Evolutionary conservation across 2,113 vertebrate species (phyloP), one percentile per base, ranked within the genome.

Genomic region (Danionella cerebrum): DNA sequence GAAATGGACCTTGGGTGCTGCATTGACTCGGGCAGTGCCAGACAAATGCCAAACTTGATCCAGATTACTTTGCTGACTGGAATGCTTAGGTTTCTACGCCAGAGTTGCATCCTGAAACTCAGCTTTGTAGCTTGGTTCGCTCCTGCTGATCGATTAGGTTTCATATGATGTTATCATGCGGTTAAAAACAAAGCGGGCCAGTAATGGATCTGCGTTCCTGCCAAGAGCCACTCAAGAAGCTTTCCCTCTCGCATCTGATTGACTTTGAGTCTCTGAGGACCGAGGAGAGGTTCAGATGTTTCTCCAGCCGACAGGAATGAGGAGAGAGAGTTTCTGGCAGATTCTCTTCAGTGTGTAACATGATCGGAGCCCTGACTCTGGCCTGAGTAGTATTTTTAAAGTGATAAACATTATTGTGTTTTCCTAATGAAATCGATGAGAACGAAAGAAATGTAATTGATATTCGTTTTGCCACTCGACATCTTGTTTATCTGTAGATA

Each of bases 181-280:
- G 65, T 35, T 51, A 33, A 67, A 63, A 5, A 71, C 48, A 59
- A 24, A 25, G 47, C 58, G 1, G 48, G 18, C 31, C 25, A 24
- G 41, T 65, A 74, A 73, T 73, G 52, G 60, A 31, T 50, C 22
- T 18, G 39, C 13, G n/a, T 36, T 64, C 57, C 31, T 31, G 35
- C 27, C 29, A 39, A 33, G 66, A 50, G 9, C 29, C 12, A 38
- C 53, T 50, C 33, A 2, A 29, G 55, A 68, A 50, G 7, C 36
- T 19, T 14, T 6, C 18, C 36, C 60, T 47, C 7, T n/a, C 19
- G 29, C 29, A 33, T 35, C 27, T 33, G 31, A 47, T 33, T 22
- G 41, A 33, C 19, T 16, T 31, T 31, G 11, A 6, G 29, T 31
- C 58, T 27, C 58, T 3, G 16, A 13, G 25, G 41, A 33, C 22